Evolutionary conservation across 2,888 invertebrate genomes (phyloP), one percentile per base, ranked within the genome.

Genomic region (Sipunculus nudus): DNA sequence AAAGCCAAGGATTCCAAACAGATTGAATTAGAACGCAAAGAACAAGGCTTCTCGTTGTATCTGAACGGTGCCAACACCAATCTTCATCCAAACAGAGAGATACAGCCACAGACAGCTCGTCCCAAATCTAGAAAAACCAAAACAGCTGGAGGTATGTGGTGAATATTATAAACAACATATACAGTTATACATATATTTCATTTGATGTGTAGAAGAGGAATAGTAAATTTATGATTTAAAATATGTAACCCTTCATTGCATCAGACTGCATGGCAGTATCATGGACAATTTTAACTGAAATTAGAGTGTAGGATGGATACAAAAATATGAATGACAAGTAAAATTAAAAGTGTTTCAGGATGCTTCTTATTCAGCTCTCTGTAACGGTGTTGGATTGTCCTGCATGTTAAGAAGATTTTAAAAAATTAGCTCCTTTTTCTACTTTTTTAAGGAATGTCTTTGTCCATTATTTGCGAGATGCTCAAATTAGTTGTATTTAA

Each of bases 1-100:
- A 66, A 77, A 26, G 67, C 71, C 60, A 81, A 82, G 55, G 72
- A 74, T 59, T 70, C 68, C 35, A 64, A 67, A 46, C 75, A 80
- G 62, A 75, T 78, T 31, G 76, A 78, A 23, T 49, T 78, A 39
- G 81, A 82, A 61, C 66, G 75, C 45, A 79, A 78, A 57, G 83
- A 83, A 63, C 78, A 82, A 55, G 83, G 83, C 1, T 83, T 83
- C 60, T 75, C 79, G 35, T 66, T 83, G 28, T 83, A 83, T 66
- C 73, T 83, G 4, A 83, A 81, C 69, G 82, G 80, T 41, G 80
- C 80, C 5, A 80, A 80, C 60, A 61, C 53, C 43, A 68, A 25
- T 25, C 45, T 35, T n/a, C 31, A 39, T n/a, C 38, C n/a, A n/a
- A n/a, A n/a, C n/a, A n/a, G n/a, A 43, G 21, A 43, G 10, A 43